A percentile compares a stretch with the other conserved stretches of the same genome.
Conservation (phyloP, 2,888 invertebrate species). For the Athetis lepigone region DNA sequence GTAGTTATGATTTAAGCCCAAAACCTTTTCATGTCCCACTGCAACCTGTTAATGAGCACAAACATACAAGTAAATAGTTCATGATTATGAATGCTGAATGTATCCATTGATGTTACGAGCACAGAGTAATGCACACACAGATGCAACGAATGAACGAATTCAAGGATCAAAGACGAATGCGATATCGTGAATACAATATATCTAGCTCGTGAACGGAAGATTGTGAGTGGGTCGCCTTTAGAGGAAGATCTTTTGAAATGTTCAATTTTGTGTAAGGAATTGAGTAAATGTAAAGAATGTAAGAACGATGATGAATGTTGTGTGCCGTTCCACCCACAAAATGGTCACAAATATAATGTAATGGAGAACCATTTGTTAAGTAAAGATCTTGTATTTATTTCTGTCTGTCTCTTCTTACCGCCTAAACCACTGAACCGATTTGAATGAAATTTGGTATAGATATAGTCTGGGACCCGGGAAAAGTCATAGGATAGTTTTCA, state of each 20-base stretch:
- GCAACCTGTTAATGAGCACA: constrained; percentile 23
- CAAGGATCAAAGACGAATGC: constrained; percentile 27
- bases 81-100: constrained; percentile 65
- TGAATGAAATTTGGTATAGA: no score
- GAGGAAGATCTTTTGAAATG: constrained; percentile 8
- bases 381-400: no score
- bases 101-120: constrained; percentile 38
- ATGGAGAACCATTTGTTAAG: no score
- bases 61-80: constrained; percentile 62
- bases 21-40: constrained; percentile 3
- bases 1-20: no score
- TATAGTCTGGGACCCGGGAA: no score
- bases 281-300: constrained; percentile 8
- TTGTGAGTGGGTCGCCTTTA: constrained; percentile 43
- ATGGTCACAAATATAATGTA: no score
- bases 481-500: no score
- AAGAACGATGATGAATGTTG: constrained; percentile 17
- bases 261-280: constrained; percentile 13
- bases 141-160: constrained; percentile 32
- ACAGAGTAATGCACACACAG: constrained; percentile 46
- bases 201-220: constrained; percentile 31
- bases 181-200: constrained; percentile 7
- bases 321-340: neutral
- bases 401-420: no score
- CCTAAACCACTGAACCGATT: no score